Conservation (phyloP, 2,888 invertebrate genomes). For the Mayetiola destructor region DNA sequence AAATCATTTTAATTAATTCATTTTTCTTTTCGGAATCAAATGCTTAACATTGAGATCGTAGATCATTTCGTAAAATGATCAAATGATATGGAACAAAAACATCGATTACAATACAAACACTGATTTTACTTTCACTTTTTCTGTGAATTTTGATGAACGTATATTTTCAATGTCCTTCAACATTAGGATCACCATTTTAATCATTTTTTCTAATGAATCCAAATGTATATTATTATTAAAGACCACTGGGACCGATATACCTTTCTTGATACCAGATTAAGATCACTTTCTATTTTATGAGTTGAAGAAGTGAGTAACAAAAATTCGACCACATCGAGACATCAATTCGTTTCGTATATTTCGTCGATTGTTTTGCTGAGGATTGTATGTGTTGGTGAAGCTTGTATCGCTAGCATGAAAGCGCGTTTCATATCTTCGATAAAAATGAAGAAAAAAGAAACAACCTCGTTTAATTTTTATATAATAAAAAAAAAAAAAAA, state of each 20-base stretch:
- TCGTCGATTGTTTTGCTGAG: background rate
- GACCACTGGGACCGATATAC: background rate
- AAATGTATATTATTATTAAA: background rate
- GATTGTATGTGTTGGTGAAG: background rate
- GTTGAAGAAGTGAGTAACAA: background rate
- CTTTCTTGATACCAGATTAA: background rate
- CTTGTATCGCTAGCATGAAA: slow-evolving; percentile 3
- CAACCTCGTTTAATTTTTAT: background rate
- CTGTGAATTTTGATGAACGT: background rate
- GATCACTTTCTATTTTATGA: slow-evolving; percentile 14
- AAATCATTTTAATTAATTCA: background rate
- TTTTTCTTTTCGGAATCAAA: background rate
- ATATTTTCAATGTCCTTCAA: no score
- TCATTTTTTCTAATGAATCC: background rate
- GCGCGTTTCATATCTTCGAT: slow-evolving; percentile 8
- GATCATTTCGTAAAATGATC: no score
- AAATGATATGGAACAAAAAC: background rate
- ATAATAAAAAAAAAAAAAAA: slow-evolving; percentile 2
- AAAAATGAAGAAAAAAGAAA: no score
- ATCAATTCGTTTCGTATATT: no score
- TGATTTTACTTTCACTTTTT: slow-evolving; percentile 11
- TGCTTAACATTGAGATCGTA: no score
- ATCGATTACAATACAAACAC: background rate
- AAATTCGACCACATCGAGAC: no score
- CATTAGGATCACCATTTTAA: background rate